phyloP scores from a whole-genome alignment of 37 sponge, comb jelly and placozoan genomes.

The Amphimedon queenslandica region DNA sequence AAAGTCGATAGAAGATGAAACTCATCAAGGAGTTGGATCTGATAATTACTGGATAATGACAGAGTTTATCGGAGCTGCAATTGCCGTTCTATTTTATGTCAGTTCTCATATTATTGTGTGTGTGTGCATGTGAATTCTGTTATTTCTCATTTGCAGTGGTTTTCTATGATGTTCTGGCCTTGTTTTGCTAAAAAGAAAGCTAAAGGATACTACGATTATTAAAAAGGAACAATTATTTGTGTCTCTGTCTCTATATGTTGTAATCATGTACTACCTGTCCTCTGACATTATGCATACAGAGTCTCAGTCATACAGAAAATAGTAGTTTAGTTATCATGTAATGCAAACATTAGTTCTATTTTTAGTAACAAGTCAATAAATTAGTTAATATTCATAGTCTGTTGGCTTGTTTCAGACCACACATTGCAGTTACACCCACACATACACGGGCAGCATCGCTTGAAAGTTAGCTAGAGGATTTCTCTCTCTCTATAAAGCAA shows the following conservation, averaged over 20 bases:
- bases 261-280: not conserved
- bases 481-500: too few relatives aligned
- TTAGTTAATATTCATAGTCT: too few relatives aligned
- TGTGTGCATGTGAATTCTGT: not conserved
- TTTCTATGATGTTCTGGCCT: constrained; percentile 7
- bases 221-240: not conserved
- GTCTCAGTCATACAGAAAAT: too few relatives aligned
- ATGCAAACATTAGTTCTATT: too few relatives aligned
- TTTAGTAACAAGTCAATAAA: too few relatives aligned
- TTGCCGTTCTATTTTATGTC: constrained; percentile 30
- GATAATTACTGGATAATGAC: constrained; percentile 16
- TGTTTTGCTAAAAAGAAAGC: not conserved
- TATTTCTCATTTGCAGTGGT: too few relatives aligned
- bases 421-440: too few relatives aligned
- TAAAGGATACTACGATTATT: constrained; percentile 6
- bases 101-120: not conserved
- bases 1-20: not conserved
- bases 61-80: constrained; percentile 34
- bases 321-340: too few relatives aligned
- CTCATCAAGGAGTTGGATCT: not conserved
- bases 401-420: too few relatives aligned
- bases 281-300: not conserved
- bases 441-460: too few relatives aligned
- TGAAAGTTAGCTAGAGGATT: too few relatives aligned
- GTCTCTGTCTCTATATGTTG: not conserved